Evolutionary conservation across 2,888 invertebrate genomes (phyloP).

Genomic region (Phlogophora meticulosa): DNA sequence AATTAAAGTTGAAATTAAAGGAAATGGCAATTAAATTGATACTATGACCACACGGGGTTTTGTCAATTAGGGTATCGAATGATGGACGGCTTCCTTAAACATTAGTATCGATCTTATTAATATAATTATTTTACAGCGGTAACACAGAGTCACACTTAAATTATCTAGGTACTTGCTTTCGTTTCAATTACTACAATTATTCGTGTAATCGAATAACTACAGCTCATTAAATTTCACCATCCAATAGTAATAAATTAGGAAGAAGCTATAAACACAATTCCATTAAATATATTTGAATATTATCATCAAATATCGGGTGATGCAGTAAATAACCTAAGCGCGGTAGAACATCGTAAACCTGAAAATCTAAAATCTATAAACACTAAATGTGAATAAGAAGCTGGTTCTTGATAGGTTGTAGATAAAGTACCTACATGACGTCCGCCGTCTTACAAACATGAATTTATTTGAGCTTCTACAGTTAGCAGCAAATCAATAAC

Average conservation of each 20-base stretch:
- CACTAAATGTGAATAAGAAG: conserved; percentile 32
- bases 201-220: conserved; percentile 16
- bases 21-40: conserved; percentile 59
- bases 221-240: conserved; percentile 2
- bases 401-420: conserved; percentile 31
- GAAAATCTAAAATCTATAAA: conserved; percentile 39
- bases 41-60: conserved; percentile 43
- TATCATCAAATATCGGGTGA: conserved; percentile 24
- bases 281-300: conserved; percentile 29
- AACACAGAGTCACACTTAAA: conserved; percentile 11
- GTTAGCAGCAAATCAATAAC: conserved; percentile 74
- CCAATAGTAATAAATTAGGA: conserved; percentile 26
- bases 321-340: conserved; percentile 23
- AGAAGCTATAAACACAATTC: conserved; percentile 28
- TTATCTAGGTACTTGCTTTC: conserved; percentile 17
- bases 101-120: conserved; percentile 46
- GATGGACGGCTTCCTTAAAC: conserved; percentile 60
- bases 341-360: conserved; percentile 35
- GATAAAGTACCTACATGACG: conserved; percentile 64
- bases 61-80: conserved; percentile 46
- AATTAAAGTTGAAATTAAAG: conserved; percentile 56
- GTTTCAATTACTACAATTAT: conserved; percentile 16
- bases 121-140: conserved; percentile 18
- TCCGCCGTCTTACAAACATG: conserved; percentile 69
- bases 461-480: conserved; percentile 77